A percentile compares a stretch with the other conserved stretches of the same genome.
These are phyloP conservation scores for Trichoplusia ni DNA, from an alignment of 1,140 invertebrate species.

Conservation along the genomic window DNA sequence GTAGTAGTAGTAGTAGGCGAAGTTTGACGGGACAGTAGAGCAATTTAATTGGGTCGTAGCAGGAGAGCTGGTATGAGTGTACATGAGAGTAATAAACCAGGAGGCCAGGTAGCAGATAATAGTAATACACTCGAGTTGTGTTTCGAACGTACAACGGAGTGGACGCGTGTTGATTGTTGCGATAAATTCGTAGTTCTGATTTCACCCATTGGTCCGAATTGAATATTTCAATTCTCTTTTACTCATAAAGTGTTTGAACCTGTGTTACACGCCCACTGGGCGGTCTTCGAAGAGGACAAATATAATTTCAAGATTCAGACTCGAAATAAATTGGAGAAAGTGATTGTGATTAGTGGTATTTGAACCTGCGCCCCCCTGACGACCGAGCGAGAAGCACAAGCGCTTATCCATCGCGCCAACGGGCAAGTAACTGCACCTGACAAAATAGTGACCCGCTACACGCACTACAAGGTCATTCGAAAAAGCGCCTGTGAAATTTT, in stretches of 20 bases:
- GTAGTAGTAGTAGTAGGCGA: too few relatives aligned
- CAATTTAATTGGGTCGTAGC: too few relatives aligned
- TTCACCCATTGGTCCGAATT: not conserved
- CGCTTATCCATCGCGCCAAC: not conserved
- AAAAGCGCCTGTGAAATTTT: too few relatives aligned
- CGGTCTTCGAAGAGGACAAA: not conserved
- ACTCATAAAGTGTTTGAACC: not conserved
- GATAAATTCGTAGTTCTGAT: not conserved
- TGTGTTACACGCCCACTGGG: not conserved
- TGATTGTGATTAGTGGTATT: not conserved
- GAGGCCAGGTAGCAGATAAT: too few relatives aligned
- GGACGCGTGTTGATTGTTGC: not conserved
- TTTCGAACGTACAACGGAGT: not conserved
- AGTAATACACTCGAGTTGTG: too few relatives aligned
- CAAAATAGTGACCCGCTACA: not conserved
- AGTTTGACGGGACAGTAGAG: too few relatives aligned
- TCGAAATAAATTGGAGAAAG: not conserved
- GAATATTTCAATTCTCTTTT: not conserved
- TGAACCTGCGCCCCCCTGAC: too few relatives aligned
- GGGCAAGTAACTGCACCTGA: not conserved
- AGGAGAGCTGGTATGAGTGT: too few relatives aligned
- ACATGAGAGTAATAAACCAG: too few relatives aligned
- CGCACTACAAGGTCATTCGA: not conserved
- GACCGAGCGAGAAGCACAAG: too few relatives aligned
- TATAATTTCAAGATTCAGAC: not conserved